Evolutionary conservation across 1,140 invertebrate species (phyloP).

Genomic region (Pseudobourletiella spinata): DNA sequence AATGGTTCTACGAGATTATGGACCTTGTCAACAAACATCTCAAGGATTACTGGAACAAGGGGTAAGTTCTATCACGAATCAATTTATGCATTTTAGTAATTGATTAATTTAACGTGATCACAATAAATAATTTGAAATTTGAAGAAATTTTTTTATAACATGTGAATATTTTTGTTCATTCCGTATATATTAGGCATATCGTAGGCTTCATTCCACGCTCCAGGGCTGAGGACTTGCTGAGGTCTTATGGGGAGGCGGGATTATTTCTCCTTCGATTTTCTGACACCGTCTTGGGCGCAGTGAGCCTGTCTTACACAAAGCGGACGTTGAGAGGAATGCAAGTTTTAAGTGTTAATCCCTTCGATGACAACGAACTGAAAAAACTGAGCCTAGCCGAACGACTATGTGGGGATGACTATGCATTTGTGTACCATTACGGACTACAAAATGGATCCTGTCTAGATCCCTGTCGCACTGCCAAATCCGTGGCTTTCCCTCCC

Average conservation of each 20-base stretch:
- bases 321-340: neutral
- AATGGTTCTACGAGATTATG: slow-evolving; percentile 1
- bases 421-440: no score
- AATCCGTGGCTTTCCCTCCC: no score
- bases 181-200: neutral
- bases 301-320: neutral
- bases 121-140: neutral
- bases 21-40: neutral
- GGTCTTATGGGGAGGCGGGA: neutral
- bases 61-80: neutral
- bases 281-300: neutral
- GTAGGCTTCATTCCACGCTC: neutral
- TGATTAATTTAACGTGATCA: neutral
- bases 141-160: no score
- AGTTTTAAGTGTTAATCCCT: neutral
- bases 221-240: neutral
- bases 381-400: neutral
- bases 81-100: neutral
- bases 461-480: no score
- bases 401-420: no score
- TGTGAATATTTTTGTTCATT: neutral
- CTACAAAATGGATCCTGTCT: no score
- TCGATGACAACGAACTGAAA: neutral
- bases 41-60: neutral
- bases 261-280: slow-evolving; percentile 8